A percentile compares a stretch with the other conserved stretches of the same genome.
phyloP scores from a whole-genome alignment of 2,113 vertebrate genomes.

The Oncorhynchus kisutch region DNA sequence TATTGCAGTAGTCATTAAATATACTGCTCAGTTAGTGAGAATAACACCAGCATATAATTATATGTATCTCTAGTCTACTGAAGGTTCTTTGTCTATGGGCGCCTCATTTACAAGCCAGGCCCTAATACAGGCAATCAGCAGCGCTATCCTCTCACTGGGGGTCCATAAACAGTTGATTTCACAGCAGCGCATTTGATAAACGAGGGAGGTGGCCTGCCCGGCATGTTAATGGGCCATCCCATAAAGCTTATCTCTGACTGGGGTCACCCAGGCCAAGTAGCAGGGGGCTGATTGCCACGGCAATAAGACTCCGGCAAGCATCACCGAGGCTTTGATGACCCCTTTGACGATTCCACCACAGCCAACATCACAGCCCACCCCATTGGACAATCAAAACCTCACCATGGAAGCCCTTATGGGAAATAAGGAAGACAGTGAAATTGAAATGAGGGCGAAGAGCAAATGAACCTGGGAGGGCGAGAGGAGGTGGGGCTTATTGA shows the following conservation, averaged over 20 bases:
- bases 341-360: conserved; percentile 58
- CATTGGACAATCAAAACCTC: conserved; percentile 62
- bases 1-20: conserved; percentile 63
- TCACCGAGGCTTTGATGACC: conserved; percentile 60
- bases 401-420: conserved; percentile 61
- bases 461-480: conserved; percentile 68
- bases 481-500: conserved; percentile 57
- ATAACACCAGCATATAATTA: conserved; percentile 38
- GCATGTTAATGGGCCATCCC: conserved; percentile 73
- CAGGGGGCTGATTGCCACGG: conserved; percentile 71
- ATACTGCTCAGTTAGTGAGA: conserved; percentile 66
- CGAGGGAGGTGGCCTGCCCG: conserved; percentile 61
- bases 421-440: conserved; percentile 70
- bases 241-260: conserved; percentile 76
- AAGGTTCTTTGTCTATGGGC: conserved; percentile 55
- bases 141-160: conserved; percentile 56
- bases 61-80: conserved; percentile 2
- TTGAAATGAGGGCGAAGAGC: conserved; percentile 69
- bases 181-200: conserved; percentile 69
- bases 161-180: conserved; percentile 72
- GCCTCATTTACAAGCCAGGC: conserved; percentile 58
- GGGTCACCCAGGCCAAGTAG: conserved; percentile 72
- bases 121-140: conserved; percentile 67
- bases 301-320: conserved; percentile 72
- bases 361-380: conserved; percentile 48